Evolutionary conservation across 2,888 invertebrate genomes (phyloP).

Genomic region (Liposcelis brunnea): DNA sequence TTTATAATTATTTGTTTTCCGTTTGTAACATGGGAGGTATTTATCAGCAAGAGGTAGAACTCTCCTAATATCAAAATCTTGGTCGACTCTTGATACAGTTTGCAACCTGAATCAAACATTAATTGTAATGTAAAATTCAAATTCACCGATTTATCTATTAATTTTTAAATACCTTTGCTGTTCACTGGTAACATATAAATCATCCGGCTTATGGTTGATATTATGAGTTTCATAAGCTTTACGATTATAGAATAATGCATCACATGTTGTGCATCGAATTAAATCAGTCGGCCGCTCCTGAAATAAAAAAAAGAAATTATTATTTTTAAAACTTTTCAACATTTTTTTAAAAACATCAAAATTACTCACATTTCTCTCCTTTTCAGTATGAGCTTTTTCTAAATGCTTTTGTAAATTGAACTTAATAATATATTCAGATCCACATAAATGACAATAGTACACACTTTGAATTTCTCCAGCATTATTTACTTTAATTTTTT

Average conservation of each 20-base stretch:
- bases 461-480: slow-evolving; percentile 33
- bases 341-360: not conserved
- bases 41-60: slow-evolving; percentile 23
- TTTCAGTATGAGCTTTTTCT: slow-evolving; percentile 33
- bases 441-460: slow-evolving; percentile 41
- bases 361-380: slow-evolving; percentile 27
- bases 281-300: slow-evolving; percentile 30
- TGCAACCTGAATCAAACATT: slow-evolving; percentile 22
- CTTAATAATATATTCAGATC: slow-evolving; percentile 46
- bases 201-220: slow-evolving; percentile 40
- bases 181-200: slow-evolving; percentile 41
- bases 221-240: slow-evolving; percentile 46
- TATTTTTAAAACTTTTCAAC: not conserved
- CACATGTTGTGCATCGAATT: slow-evolving; percentile 43
- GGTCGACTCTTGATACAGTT: slow-evolving; percentile 31
- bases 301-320: slow-evolving; percentile 12
- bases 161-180: slow-evolving; percentile 27
- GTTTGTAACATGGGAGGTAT: slow-evolving; percentile 18
- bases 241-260: slow-evolving; percentile 44
- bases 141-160: not conserved
- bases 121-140: slow-evolving; percentile 3
- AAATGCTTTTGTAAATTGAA: slow-evolving; percentile 45
- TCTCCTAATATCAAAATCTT: slow-evolving; percentile 33
- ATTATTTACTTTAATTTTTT: slow-evolving; percentile 33
- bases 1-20: slow-evolving; percentile 12